Evolutionary conservation across 2,797 vertebrate genomes (phyloP).

Genomic region (Gephyroberyx darwinii): DNA sequence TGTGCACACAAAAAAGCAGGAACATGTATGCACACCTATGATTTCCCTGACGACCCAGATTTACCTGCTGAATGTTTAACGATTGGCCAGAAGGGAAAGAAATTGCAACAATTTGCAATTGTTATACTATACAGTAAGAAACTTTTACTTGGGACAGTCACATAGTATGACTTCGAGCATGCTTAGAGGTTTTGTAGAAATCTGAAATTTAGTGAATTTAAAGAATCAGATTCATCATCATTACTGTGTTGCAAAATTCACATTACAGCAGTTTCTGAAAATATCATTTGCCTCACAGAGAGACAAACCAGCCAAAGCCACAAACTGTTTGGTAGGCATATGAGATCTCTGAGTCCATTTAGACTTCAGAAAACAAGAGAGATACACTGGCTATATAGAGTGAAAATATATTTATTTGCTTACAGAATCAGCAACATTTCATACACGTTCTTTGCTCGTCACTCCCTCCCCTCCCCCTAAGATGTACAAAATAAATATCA

Average conservation of each 20-base stretch:
- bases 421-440: conserved; percentile 79
- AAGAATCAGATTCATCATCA: no score
- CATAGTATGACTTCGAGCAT: no score
- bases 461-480: conserved; percentile 56
- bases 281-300: no score
- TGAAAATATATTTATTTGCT: conserved; percentile 86
- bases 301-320: no score
- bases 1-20: neutral
- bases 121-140: no score
- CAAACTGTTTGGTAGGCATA: neutral
- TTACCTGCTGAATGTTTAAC: neutral
- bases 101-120: neutral
- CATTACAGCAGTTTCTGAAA: no score
- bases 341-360: neutral
- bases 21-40: neutral
- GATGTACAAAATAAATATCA: conserved; percentile 81
- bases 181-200: no score
- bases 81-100: neutral
- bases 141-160: no score
- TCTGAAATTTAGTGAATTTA: no score
- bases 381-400: conserved; percentile 52
- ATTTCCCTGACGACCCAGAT: neutral
- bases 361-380: neutral
- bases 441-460: conserved; percentile 68
- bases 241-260: no score